phyloP scores from a whole-genome alignment of 2,113 vertebrate species.

The Apodemus sylvaticus region DNA sequence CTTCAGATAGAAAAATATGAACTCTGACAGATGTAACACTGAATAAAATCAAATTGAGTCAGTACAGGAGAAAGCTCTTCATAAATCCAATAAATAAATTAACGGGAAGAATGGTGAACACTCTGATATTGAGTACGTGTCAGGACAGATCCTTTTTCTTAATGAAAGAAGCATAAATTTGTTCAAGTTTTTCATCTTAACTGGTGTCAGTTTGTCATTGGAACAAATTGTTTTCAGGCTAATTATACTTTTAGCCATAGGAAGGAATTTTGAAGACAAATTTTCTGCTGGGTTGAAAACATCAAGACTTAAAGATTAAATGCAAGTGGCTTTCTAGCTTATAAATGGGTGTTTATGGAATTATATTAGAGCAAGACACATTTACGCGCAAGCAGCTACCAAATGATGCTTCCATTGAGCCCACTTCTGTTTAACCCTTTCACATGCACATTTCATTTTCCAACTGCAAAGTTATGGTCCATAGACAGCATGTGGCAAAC shows the following conservation, averaged over 20 bases:
- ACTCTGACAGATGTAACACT: slow-evolving; percentile 28
- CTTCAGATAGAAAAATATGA: slow-evolving; percentile 27
- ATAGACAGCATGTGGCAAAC: background rate
- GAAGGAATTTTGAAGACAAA: slow-evolving; percentile 33
- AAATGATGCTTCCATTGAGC: background rate
- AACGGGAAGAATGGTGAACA: slow-evolving; percentile 5
- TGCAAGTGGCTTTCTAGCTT: slow-evolving; percentile 6
- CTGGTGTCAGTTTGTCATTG: slow-evolving; percentile 27
- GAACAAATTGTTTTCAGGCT: slow-evolving; percentile 33
- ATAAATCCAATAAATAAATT: slow-evolving; percentile 64
- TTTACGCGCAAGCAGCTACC: background rate
- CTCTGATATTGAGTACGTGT: slow-evolving; percentile 38
- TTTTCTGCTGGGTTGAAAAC: slow-evolving; percentile 41
- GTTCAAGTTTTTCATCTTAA: slow-evolving; percentile 18
- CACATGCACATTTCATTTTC: background rate
- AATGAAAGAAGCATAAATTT: slow-evolving; percentile 45
- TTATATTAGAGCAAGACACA: background rate
- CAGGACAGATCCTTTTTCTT: slow-evolving; percentile 25
- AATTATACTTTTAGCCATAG: background rate
- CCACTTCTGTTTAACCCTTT: background rate
- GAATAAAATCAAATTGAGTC: slow-evolving; percentile 47
- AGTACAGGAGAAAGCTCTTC: background rate
- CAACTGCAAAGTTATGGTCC: background rate
- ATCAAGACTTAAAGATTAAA: slow-evolving; percentile 21
- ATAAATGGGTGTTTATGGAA: background rate